Evolutionary conservation across 1,140 invertebrate genomes (phyloP), one percentile per base, ranked within the genome.

Genomic region (Diachasma alloeum): DNA sequence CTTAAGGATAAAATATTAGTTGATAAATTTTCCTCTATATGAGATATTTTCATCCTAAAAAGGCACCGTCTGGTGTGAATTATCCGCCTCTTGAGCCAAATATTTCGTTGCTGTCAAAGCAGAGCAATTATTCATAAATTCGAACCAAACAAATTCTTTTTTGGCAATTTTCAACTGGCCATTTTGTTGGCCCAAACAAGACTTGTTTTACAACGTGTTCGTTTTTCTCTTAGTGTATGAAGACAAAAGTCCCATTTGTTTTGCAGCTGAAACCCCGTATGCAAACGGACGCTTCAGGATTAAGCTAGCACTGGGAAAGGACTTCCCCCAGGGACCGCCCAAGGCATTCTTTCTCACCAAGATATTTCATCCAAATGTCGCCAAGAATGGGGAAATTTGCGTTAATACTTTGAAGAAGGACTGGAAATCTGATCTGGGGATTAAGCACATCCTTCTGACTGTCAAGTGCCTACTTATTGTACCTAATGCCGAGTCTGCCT

Each of bases 351-450:
- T 99, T 88, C 90, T 98, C 37, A 99, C 97, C 70, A 97, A 97
- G 92, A 98, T 99, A 83, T 99, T 99, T 91, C 97, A 99, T 90
- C 97, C 97, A 37, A 99, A 99, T 92, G 97, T 99, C 81, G 95
- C 97, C 11, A 92, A 92, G 82, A 96, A 95, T 91, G 97, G 97
- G 46, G 97, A 98, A 90, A 98, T 99, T 86, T 99, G 97, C 91
- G 98, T 99, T 0, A 98, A 99, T 90, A 98, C 97, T 72, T 91
- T 99, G 71, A 98, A 98, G 90, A 98, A 96, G 91, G 96, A 99
- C 91, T 99, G 97, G 97, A 97, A 97, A 88, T 93, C 97, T 77
- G 96, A 98, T 91, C 92, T 98, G 83, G 97, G 97, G 87, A 96
- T 99, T 74, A 97, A 97, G 92, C 97, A 99, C 89, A 96, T 98